phyloP scores from a whole-genome alignment of 1,140 invertebrate species.

The Antheraea mylitta region DNA sequence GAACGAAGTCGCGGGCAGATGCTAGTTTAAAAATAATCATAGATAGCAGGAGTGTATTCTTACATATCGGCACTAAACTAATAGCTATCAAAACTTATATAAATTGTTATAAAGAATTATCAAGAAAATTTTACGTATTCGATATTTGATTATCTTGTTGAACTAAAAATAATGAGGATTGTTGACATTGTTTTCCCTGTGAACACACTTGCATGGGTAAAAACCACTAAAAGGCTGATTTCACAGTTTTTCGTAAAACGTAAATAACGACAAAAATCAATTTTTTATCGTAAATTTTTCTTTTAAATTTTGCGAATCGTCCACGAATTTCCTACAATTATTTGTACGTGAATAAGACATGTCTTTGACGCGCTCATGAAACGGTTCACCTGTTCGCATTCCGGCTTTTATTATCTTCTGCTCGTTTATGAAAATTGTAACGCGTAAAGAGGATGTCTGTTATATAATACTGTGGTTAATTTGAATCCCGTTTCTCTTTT shows the following conservation, averaged over 20 bases:
- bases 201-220: slow-evolving; percentile 20
- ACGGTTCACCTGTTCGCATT: slow-evolving; percentile 21
- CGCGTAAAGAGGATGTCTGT: neutral
- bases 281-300: slow-evolving; percentile 25
- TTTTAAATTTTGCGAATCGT: slow-evolving; percentile 22
- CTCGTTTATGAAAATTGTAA: slow-evolving; percentile 19
- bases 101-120: neutral
- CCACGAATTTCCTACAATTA: slow-evolving; percentile 22
- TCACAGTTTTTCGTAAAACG: slow-evolving; percentile 36
- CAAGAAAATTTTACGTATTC: neutral
- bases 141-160: neutral
- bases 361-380: slow-evolving; percentile 19
- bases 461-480: neutral
- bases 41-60: neutral
- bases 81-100: neutral
- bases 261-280: slow-evolving; percentile 25
- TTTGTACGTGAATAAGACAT: slow-evolving; percentile 28
- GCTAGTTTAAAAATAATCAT: no score
- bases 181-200: neutral
- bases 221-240: slow-evolving; percentile 39
- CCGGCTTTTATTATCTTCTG: slow-evolving; percentile 25
- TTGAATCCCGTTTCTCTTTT: neutral
- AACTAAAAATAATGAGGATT: no score
- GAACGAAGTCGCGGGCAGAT: no score
- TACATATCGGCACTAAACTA: neutral